Evolutionary conservation across 1,140 invertebrate species (phyloP).

Genomic region (Caligus rogercresseyi): DNA sequence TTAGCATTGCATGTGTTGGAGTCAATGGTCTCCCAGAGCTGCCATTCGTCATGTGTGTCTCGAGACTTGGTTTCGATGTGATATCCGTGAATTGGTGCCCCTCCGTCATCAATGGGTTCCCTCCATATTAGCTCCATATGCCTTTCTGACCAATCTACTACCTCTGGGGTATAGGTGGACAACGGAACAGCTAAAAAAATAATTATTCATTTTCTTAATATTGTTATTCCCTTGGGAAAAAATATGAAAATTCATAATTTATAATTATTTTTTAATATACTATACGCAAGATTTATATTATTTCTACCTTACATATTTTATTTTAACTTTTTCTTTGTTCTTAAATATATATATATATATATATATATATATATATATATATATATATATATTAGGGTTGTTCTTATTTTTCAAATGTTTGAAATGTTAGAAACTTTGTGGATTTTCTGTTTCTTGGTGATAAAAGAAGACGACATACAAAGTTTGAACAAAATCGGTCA

Average conservation of each 20-base stretch:
- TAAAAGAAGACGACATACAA: no score
- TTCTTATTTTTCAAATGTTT: no score
- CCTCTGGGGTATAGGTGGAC: slow-evolving; percentile 66
- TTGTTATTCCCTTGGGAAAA: no score
- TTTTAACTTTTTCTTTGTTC: background rate
- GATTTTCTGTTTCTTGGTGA: no score
- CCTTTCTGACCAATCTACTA: slow-evolving; percentile 75
- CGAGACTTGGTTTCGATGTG: slow-evolving; percentile 91
- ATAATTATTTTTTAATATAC: no score
- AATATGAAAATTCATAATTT: no score
- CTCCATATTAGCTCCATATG: slow-evolving; percentile 73
- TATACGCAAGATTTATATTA: no score
- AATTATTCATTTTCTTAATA: background rate
- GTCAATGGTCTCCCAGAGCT: slow-evolving; percentile 61
- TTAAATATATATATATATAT: background rate
- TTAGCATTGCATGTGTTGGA: slow-evolving; percentile 40
- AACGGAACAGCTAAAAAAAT: slow-evolving; percentile 53
- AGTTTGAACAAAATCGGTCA: no score
- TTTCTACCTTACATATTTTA: no score
- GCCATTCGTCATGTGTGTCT: slow-evolving; percentile 60
- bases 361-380: no score
- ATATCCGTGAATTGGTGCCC: slow-evolving; percentile 77
- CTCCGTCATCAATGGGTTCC: slow-evolving; percentile 52
- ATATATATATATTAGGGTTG: no score
- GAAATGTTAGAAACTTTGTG: no score